These are phyloP conservation scores for Halcyon malimbica DNA, from an alignment of 2,113 vertebrate genomes.

Conservation along the genomic window DNA sequence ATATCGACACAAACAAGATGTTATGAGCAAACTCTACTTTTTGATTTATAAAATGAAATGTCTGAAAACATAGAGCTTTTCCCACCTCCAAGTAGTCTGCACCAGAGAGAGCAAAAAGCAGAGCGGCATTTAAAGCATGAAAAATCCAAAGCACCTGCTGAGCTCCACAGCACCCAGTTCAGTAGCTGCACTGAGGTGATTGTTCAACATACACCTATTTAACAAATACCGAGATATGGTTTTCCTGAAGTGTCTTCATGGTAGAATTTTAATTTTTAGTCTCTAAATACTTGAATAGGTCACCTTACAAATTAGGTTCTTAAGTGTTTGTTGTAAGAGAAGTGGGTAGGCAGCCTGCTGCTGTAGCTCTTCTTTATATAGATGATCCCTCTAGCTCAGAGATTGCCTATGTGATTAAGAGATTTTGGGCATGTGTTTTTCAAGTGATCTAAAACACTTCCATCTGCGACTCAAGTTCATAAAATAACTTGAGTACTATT, in stretches of 20 bases:
- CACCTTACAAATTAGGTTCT: neutral
- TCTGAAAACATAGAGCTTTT: neutral
- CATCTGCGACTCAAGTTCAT: neutral
- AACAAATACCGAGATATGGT: neutral
- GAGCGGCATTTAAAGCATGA: neutral
- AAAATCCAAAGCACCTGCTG: neutral
- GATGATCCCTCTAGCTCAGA: neutral
- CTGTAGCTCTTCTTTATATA: neutral
- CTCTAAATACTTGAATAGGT: neutral
- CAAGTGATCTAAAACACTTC: neutral
- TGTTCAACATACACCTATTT: neutral
- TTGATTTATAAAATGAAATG: neutral
- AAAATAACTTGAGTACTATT: neutral
- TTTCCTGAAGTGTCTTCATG: constrained; percentile 2
- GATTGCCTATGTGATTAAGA: neutral
- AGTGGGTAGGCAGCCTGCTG: neutral
- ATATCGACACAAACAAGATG: neutral
- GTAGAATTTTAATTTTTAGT: neutral
- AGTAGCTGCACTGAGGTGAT: neutral
- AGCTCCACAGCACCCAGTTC: neutral
- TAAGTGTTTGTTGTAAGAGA: neutral
- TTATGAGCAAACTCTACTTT: neutral
- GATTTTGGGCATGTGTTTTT: neutral
- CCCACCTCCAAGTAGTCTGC: neutral
- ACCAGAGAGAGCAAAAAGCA: neutral